Evolutionary conservation across 2,797 vertebrate genomes (phyloP), one percentile per base, ranked within the genome.

Genomic region (Megalops cyprinoides): DNA sequence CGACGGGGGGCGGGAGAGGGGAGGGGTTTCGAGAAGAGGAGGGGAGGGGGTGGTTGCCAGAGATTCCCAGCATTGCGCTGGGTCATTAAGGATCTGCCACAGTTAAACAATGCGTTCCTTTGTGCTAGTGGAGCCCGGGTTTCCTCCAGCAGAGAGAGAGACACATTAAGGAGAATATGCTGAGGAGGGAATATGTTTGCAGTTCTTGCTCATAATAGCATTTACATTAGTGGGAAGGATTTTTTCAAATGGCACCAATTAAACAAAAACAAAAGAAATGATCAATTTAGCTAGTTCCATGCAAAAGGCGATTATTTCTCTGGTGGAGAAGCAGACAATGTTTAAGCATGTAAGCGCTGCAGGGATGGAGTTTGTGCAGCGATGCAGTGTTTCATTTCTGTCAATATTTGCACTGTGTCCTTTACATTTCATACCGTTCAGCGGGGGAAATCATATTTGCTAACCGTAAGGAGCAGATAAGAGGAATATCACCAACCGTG

Each of bases 71-170:
- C 94, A 92, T 91, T 92, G 95, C 88, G 91, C 93, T 90, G 93
- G 91, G 94, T 97, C 94, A 96, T 97, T 96, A 95, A 95, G 92
- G 92, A 94, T 88, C 92, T 85, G 88, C 81, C 84, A 79, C 85
- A 87, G 92, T 94, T 95, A 94, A 90, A 96, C 95, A 96, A 96
- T 94, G 93, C 93, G 87, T 91, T 93, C 81, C 90, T 94, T 92
- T 95, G 94, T 97, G 96, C 93, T 91, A 94, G 92, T 92, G 90
- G 88, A 87, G 88, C 87, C 87, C 85, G 87, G 86, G 90, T 83
- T 88, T 90, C 91, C 90, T 90, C 87, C 91, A 89, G 88, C 88
- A 82, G 89, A 90, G 90, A 89, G 48, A 89, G 51, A 42, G 78
- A 39, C 56, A 37, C 67, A 46, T 81, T 73, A 76, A 2, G 10